Evolutionary conservation across 2,797 vertebrate species (phyloP), one percentile per base, ranked within the genome.

Genomic region (Melanotaenia parkinsoni): DNA sequence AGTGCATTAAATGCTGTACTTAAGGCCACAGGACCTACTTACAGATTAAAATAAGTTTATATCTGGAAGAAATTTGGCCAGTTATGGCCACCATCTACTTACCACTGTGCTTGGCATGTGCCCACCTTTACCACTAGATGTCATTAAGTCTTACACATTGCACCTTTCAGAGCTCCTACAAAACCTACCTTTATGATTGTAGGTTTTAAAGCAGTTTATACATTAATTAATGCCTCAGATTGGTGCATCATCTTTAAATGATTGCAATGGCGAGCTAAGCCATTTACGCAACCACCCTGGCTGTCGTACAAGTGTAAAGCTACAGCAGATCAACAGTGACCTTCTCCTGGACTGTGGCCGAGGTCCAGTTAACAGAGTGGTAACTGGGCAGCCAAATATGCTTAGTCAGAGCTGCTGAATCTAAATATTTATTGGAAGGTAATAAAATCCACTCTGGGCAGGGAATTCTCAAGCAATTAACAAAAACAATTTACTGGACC

Each of bases 351-450:
- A 72, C 78, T 24, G 75, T 81, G 81, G 81, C 90, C 30, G 62
- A 47, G n/a, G 20, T 83, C 83, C 85, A 82, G 82, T 54, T 79
- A 88, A 86, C 71, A 57, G 71, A 86, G 81, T 65, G 86, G 82
- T 76, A 86, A 82, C 64, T 70, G 80, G 79, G 80, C 83, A 88
- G 77, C 77, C 72, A 60, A 90, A 81, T 32, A 64, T 61, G 81
- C 77, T 78, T 66, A 60, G 73, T 86, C 83, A 86, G 77, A 80
- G 63, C 64, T 69, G 70, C 61, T 72, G 35, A 63, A 87, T 82
- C 87, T 40, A 86, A 90, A 88, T 81, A 88, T 89, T 89, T 92
- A 92, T 86, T 80, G 84, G 88, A 86, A 80, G 59, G 72, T 64
- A 83, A 82, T 89, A 64, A 86, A 85, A 79, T 66, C 56, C 58